Conservation (phyloP, 2,888 invertebrate species). For the Keiferia lycopersicella region DNA sequence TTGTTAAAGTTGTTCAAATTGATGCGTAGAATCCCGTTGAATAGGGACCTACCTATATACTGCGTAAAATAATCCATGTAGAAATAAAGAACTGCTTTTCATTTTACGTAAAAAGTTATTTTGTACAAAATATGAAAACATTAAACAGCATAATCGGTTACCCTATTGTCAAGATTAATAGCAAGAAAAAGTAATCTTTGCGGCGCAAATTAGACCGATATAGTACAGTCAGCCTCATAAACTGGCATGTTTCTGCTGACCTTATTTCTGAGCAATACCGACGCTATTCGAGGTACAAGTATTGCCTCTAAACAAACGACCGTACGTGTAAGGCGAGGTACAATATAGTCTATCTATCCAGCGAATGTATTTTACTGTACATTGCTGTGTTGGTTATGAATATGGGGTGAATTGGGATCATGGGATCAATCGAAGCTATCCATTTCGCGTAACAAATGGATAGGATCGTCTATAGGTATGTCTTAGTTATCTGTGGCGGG, state of each 20-base stretch:
- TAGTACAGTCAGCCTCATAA: not conserved
- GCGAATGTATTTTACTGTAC: not conserved
- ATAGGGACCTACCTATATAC: too few species aligned
- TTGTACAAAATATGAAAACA: not conserved
- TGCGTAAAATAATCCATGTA: too few species aligned
- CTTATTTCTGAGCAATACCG: not conserved
- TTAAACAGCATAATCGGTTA: not conserved
- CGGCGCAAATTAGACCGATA: constrained; percentile 13
- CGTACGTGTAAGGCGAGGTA: not conserved
- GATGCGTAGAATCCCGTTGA: too few species aligned
- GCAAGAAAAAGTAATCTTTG: not conserved
- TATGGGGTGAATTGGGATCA: not conserved
- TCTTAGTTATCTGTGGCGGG: too few species aligned
- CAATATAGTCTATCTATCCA: not conserved
- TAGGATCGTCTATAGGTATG: too few species aligned
- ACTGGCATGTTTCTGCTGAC: not conserved
- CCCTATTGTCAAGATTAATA: not conserved
- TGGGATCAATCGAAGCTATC: too few species aligned
- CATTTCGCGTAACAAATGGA: too few species aligned
- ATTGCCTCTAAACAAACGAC: not conserved
- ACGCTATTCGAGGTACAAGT: constrained; percentile 14
- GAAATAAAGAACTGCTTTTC: too few species aligned
- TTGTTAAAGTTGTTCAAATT: too few species aligned
- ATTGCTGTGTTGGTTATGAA: constrained; percentile 3
- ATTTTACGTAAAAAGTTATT: too few species aligned